Evolutionary conservation across 1,140 invertebrate species (phyloP), one percentile per base, ranked within the genome.

Genomic region (Muscidifurax raptorellus): DNA sequence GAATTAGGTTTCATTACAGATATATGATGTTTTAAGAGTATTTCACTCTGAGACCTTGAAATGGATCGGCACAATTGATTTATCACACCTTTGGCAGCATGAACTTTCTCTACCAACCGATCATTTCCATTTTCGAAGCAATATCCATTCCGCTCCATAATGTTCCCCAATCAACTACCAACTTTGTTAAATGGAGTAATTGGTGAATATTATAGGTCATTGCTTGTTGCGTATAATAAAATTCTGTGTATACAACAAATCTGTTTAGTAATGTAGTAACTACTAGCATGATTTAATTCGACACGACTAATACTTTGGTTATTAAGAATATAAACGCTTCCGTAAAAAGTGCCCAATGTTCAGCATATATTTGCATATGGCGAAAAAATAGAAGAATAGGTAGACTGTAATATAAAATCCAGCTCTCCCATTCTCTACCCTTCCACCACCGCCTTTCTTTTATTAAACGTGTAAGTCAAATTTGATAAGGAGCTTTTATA

Each of bases 201-300:
- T 85, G 84, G 52, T 87, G 86, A 6, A 86, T 28, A 71, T 86
- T 86, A n/a, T 18, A 86, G 18, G 75, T 87, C 86, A 86, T 85
- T 5, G 81, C 81, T 13, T 66, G 36, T 72, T 36, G n/a, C 2
- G 80, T 71, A 47, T 87, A 87, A 40, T 85, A 82, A 22, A 10
- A 10, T 77, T 87, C 30, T 0, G 32, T n/a, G 15, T 47, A 47
- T 15, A 47, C 44, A 9, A 47, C 44, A 47, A 47, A 47, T 47
- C 44, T 47, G 9, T 47, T 13, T 47, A 47, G 2, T 47, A 47
- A 47, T 2, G 12, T 47, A n/a, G n/a, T n/a, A n/a, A n/a, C n/a
- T n/a, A 47, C 2, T 15, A 47, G 44, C 44, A 47, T 15, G 44
- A 9, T 13, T 9, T 15, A 47, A 47, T 13, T 47, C 44, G 2